Conservation (phyloP, 1,140 invertebrate genomes). For the Sminthurinus signatus region DNA sequence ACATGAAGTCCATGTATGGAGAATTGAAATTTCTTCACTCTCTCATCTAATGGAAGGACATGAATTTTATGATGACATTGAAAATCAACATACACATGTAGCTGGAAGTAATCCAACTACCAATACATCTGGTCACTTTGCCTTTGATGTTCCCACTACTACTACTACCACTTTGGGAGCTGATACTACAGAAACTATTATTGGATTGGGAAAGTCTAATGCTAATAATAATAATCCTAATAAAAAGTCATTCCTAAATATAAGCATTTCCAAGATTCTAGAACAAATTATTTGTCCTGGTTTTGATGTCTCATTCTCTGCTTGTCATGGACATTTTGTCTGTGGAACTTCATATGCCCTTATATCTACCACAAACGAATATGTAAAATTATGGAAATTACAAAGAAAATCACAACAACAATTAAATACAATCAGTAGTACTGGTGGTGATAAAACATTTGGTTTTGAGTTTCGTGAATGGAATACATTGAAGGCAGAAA, state of each 20-base stretch:
- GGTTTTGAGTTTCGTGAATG: slow-evolving; percentile 33
- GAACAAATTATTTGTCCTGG: slow-evolving; percentile 34
- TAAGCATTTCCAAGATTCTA: slow-evolving; percentile 34
- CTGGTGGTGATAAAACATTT: slow-evolving; percentile 9
- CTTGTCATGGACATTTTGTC: slow-evolving; percentile 40
- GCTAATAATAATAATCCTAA: slow-evolving; percentile 16
- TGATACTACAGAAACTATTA: too few species aligned
- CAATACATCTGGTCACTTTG: background rate
- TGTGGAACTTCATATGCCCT: slow-evolving; percentile 39
- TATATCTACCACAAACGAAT: slow-evolving; percentile 35
- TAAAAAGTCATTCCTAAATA: slow-evolving; percentile 38
- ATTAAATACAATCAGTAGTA: background rate
- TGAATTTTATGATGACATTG: slow-evolving; percentile 26
- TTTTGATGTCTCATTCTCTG: slow-evolving; percentile 32
- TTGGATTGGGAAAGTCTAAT: too few species aligned
- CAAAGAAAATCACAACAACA: slow-evolving; percentile 12
- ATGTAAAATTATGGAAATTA: slow-evolving; percentile 39
- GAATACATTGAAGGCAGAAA: slow-evolving; percentile 31
- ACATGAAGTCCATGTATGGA: slow-evolving; percentile 36
- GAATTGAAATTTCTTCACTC: slow-evolving; percentile 39
- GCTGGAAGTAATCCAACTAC: background rate
- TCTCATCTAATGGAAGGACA: slow-evolving; percentile 24
- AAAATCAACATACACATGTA: too few species aligned
- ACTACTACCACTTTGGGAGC: too few species aligned
- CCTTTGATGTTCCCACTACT: slow-evolving; percentile 8